Evolutionary conservation across 2,888 invertebrate species (phyloP).

Genomic region (Cataglyphis altisquamis): DNA sequence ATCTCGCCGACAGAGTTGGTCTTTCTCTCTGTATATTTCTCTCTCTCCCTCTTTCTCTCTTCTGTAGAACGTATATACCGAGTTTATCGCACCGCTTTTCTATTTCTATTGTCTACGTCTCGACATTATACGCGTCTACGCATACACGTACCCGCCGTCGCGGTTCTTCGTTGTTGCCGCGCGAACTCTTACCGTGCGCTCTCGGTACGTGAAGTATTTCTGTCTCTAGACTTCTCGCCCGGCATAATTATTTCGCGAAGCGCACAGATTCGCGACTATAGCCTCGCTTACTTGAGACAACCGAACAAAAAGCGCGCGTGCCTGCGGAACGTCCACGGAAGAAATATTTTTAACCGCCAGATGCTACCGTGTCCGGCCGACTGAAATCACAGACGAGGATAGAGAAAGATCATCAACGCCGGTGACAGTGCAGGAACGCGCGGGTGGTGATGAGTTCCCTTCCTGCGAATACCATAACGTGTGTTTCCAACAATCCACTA

Average conservation of each 20-base stretch:
- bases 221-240: slow-evolving; percentile 65
- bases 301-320: slow-evolving; percentile 72
- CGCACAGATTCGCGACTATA: slow-evolving; percentile 57
- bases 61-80: slow-evolving; percentile 26
- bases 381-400: slow-evolving; percentile 67
- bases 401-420: slow-evolving; percentile 48
- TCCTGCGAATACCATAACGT: slow-evolving; percentile 6
- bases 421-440: slow-evolving; percentile 59
- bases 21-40: background rate
- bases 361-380: slow-evolving; percentile 75
- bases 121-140: slow-evolving; percentile 32
- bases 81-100: slow-evolving; percentile 50
- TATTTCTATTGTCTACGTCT: slow-evolving; percentile 67
- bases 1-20: slow-evolving; percentile 18
- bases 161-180: slow-evolving; percentile 29
- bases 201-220: slow-evolving; percentile 70
- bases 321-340: slow-evolving; percentile 66
- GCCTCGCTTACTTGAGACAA: slow-evolving; percentile 64
- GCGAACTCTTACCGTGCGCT: slow-evolving; percentile 24
- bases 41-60: background rate
- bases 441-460: slow-evolving; percentile 18
- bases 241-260: slow-evolving; percentile 77
- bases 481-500: background rate
- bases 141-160: background rate
- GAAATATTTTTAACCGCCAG: slow-evolving; percentile 82